A percentile compares a stretch with the other conserved stretches of the same genome.
Conservation (phyloP, 2,113 vertebrate genomes). For the Serinus canaria region DNA sequence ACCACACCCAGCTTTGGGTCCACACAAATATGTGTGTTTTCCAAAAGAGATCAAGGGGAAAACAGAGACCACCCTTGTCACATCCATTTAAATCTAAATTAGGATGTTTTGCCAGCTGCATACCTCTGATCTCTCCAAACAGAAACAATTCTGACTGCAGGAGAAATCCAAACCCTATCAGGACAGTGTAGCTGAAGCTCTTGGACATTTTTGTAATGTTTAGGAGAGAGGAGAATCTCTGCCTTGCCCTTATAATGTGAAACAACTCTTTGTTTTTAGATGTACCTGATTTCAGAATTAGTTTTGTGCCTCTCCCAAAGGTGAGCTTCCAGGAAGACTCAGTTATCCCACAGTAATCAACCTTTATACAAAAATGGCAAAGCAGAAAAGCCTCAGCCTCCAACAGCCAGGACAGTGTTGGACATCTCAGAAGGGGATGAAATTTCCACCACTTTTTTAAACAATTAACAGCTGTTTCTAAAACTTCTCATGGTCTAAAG, state of each 20-base stretch:
- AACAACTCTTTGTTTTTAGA: neutral
- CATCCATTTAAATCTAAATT: neutral
- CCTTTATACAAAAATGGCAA: neutral
- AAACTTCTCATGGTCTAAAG: neutral
- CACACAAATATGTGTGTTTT: neutral
- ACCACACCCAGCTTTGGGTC: neutral
- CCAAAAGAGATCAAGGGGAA: neutral
- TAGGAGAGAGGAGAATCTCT: neutral
- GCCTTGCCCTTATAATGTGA: neutral
- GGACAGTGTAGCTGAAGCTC: rapidly evolving
- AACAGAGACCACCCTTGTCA: neutral
- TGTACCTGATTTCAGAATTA: neutral
- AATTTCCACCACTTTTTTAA: neutral
- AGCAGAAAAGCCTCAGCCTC: neutral
- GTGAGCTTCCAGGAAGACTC: neutral
- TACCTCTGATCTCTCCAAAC: neutral
- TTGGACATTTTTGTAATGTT: neutral
- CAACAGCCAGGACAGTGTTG: neutral
- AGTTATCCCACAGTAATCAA: neutral
- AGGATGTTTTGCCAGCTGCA: neutral
- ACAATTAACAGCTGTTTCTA: neutral
- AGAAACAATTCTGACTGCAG: neutral
- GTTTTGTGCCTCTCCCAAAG: neutral
- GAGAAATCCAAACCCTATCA: neutral
- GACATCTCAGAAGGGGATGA: neutral